Base-by-base conservation (phyloP, 1,140 invertebrate genomes). In the Sycophaga agraensis region DNA sequence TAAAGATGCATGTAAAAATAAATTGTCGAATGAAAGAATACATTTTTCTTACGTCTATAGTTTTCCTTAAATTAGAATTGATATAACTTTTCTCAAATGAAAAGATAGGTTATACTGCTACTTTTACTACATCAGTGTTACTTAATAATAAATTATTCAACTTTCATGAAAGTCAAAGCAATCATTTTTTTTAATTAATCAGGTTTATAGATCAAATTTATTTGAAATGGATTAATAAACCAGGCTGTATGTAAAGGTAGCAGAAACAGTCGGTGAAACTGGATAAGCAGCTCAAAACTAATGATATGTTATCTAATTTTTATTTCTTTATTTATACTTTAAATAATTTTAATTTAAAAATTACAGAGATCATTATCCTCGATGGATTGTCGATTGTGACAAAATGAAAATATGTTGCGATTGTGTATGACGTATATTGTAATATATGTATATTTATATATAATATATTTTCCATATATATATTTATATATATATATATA, bases 311-410 rank as follows among this genome's bases (percentile, higher is more conserved):
- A 70, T 72, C 70, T 73, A 73, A 72, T 70, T 70, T 73, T 75
- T 61, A 67, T 67, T 75, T 70, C 64, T 75, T 80, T 77, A 77
- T 79, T 76, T 68, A 70, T 74, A 71, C 66, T 67, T 77, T 72
- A 75, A 79, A 77, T 74, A 72, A 78, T 68, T 73, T 74, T 73
- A 73, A 73, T 75, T 73, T 72, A 76, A 79, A 78, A 74, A 79
- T 78, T 81, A 81, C 76, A 80, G 78, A 81, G 79, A 81, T 81
- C 79, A 81, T 77, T 74, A 78, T 77, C 57, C 63, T 74, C 71
- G 66, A 73, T 71, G 68, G 64, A 73, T 76, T 75, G 71, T 75
- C 72, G 50, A 40, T 65, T 64, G 67, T 65, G 73, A 79, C 71
- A 77, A 76, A 69, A 73, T 66, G 59, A 73, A 56, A 73, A 69